Conservation (phyloP, 2,888 invertebrate species). For the Tineola bisselliella region DNA sequence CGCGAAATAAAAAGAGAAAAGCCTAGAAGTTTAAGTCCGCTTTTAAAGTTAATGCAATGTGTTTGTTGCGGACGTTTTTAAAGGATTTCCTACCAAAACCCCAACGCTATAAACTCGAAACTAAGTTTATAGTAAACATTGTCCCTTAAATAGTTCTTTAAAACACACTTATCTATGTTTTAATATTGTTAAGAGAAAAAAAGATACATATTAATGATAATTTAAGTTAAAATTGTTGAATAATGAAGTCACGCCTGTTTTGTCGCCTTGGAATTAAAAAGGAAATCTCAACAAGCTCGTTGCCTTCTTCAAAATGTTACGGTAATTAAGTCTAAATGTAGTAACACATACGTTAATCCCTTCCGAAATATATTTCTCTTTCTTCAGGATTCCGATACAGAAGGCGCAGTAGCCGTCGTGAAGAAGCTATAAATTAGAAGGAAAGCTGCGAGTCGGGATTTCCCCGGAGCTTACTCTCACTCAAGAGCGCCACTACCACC, state of each 20-base stretch:
- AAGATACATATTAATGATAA: background rate
- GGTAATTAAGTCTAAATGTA: conserved; percentile 36
- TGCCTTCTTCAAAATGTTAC: background rate
- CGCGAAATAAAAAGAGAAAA: conserved; percentile 31
- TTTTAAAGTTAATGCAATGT: conserved; percentile 21
- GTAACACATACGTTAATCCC: conserved; percentile 56
- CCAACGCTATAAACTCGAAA: background rate
- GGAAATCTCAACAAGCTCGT: background rate
- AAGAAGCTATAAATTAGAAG: conserved; percentile 63
- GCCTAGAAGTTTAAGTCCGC: conserved; percentile 19
- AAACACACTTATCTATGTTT: background rate
- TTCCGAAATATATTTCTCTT: conserved; percentile 61
- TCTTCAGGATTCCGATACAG: conserved; percentile 60
- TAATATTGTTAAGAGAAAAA: background rate
- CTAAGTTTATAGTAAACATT: background rate
- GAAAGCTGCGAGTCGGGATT: conserved; percentile 66
- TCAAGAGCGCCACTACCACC: conserved; percentile 58
- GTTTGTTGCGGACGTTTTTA: conserved; percentile 15
- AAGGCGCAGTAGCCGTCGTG: conserved; percentile 55
- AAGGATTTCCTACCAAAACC: background rate
- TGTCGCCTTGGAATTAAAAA: background rate
- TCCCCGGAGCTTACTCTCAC: conserved; percentile 67
- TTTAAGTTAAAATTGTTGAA: background rate
- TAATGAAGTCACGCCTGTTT: conserved; percentile 5
- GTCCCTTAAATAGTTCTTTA: background rate